These are phyloP conservation scores for Sussaba pulchella DNA, from an alignment of 2,888 invertebrate genomes.

Conservation along the genomic window DNA sequence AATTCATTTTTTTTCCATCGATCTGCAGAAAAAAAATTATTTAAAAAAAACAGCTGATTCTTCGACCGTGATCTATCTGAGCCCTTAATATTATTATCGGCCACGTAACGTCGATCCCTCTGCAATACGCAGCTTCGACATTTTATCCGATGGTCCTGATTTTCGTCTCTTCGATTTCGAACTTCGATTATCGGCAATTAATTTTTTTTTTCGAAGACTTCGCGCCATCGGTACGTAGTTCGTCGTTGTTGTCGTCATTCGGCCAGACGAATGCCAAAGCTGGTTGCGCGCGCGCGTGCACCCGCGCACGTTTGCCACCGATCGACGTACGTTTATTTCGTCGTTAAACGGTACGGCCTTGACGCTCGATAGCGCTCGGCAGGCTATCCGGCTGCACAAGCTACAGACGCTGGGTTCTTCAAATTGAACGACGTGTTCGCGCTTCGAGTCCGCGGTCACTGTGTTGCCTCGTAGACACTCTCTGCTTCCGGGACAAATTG, in stretches of 20 bases:
- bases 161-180: slow-evolving; percentile 15
- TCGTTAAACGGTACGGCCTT: slow-evolving; percentile 77
- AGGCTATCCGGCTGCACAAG: neutral
- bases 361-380: slow-evolving; percentile 61
- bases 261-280: slow-evolving; percentile 21
- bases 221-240: slow-evolving; percentile 35
- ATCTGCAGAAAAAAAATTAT: no score
- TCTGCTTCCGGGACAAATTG: no score
- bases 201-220: slow-evolving; percentile 18
- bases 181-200: no score
- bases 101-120: no score
- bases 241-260: slow-evolving; percentile 40
- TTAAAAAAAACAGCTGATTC: no score
- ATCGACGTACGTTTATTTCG: slow-evolving; percentile 63
- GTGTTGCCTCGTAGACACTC: neutral
- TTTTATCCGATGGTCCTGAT: no score
- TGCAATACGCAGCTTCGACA: no score
- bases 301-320: slow-evolving; percentile 42
- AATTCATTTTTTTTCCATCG: no score
- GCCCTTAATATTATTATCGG: no score
- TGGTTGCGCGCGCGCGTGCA: slow-evolving; percentile 32
- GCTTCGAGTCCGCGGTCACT: neutral
- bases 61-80: no score
- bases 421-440: slow-evolving; percentile 29
- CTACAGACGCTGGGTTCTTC: slow-evolving; percentile 36